Conservation (phyloP, 2,113 vertebrate genomes). For the Tringa solitaria region DNA sequence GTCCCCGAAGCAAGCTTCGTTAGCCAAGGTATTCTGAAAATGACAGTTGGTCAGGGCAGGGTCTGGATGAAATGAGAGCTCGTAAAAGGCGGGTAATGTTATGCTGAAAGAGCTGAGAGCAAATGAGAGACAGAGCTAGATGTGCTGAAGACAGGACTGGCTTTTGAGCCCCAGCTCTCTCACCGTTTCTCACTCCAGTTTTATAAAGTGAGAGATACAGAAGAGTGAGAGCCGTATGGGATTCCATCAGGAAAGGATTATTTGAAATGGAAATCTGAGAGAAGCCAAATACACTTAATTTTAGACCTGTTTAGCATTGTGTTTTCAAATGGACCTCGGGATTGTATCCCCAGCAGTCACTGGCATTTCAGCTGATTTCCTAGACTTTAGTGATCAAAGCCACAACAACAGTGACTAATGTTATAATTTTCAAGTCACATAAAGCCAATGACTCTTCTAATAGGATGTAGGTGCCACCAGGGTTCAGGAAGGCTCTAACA, state of each 20-base stretch:
- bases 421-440: neutral
- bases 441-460: neutral
- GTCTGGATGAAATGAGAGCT: neutral
- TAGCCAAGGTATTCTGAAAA: neutral
- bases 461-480: neutral
- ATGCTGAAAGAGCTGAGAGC: neutral
- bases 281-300: neutral
- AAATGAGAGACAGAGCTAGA: neutral
- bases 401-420: neutral
- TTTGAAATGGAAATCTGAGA: neutral
- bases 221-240: neutral
- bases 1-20: neutral
- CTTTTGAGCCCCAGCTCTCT: neutral
- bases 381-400: neutral
- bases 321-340: neutral
- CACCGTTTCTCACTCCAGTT: neutral
- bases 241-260: neutral
- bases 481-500: neutral
- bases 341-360: neutral
- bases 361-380: neutral
- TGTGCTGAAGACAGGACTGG: neutral
- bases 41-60: neutral
- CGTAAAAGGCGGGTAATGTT: neutral
- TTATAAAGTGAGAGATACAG: neutral
- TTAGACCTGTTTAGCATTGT: neutral